phyloP scores from a whole-genome alignment of 2,888 invertebrate genomes.

The Idaea dimidiata region DNA sequence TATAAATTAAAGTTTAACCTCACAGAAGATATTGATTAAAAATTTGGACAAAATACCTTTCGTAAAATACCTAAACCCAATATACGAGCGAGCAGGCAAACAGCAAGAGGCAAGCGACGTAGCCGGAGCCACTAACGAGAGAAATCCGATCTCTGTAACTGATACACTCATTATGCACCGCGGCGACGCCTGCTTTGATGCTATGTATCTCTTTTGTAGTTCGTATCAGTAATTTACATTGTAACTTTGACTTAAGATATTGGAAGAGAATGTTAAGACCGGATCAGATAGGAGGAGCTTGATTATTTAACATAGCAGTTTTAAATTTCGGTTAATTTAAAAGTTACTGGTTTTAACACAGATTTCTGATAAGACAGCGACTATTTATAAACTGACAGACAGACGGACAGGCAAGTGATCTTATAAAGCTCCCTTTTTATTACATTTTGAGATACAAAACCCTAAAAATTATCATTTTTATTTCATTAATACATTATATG shows the following conservation, averaged over 20 bases:
- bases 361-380: background rate
- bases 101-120: background rate
- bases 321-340: too few species aligned
- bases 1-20: background rate
- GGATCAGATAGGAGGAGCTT: too few species aligned
- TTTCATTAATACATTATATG: too few species aligned
- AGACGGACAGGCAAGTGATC: background rate
- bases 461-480: too few species aligned
- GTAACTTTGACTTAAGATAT: background rate
- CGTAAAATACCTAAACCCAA: background rate
- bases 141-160: slow-evolving; percentile 65
- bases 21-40: background rate
- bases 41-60: background rate
- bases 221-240: background rate
- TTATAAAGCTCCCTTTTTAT: background rate
- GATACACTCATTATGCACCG: slow-evolving; percentile 59
- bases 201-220: background rate
- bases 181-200: background rate
- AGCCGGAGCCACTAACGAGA: slow-evolving; percentile 54
- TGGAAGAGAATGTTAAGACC: background rate
- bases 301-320: too few species aligned
- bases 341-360: background rate
- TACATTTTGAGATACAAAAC: too few species aligned
- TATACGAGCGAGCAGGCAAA: background rate
- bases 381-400: background rate